Evolutionary conservation across 2,797 vertebrate genomes (phyloP), one percentile per base, ranked within the genome.

Genomic region (Pseudochirops cupreus): DNA sequence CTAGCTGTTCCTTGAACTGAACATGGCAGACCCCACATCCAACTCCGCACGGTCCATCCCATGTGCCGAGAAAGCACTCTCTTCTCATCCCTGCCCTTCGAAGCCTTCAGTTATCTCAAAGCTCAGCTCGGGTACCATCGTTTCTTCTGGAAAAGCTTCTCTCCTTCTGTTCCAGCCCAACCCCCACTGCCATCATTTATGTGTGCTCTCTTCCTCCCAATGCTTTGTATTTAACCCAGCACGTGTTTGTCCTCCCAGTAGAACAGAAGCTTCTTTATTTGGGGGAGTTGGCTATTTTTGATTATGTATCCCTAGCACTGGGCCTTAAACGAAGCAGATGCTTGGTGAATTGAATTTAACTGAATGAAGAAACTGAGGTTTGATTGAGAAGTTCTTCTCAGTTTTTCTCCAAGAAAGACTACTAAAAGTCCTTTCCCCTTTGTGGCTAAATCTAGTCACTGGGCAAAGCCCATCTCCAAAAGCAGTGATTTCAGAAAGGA

Each of bases 401-500:
- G 74, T 58, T 96, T 92, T 95, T 95, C n/a, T 59, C 74, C 46
- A 58, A 95, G 55, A 95, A 54, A 95, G 91, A 89, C n/a, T 95
- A 33, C 93, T 96, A 57, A 92, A 95, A 91, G 58, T 46, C 74
- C n/a, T 93, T 95, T 94, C 92, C 6, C 29, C 56, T 93, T 97
- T 93, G 95, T 31, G 97, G 50, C 95, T 91, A 97, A n/a, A 89
- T 53, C 28, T 94, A 59, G 53, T 55, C 95, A 97, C 92, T 26
- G 95, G 93, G 93, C 33, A 92, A 98, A 96, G 97, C 18, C 39
- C 92, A 62, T 46, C 13, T 6, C 52, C 67, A 62, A 95, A 94
- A 46, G 56, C 52, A 67, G 94, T 1, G 91, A 96, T 93, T 98
- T 97, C 33, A 96, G 93, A 98, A 95, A 50, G 12, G 11, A 96